Percentiles rank a stretch among this genome's conserved stretches.
Conservation (phyloP, 2,797 vertebrate genomes). For the Miichthys miiuy region DNA sequence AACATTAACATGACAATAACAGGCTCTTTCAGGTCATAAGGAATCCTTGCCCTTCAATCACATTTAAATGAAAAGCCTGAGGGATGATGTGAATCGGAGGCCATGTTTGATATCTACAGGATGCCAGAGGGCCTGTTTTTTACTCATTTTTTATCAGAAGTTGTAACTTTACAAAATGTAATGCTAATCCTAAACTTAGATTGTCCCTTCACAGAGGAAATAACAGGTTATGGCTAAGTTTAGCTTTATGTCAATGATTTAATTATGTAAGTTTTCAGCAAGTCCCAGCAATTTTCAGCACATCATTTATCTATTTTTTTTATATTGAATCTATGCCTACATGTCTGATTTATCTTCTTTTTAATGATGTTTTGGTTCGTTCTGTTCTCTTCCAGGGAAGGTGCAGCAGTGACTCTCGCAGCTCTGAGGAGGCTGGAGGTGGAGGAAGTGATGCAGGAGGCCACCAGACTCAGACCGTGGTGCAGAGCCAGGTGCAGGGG, state of each 20-base stretch:
- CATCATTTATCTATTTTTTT: neutral
- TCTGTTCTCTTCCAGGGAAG: constrained; percentile 64
- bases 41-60: constrained; percentile 20
- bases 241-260: constrained; percentile 4
- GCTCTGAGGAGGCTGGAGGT: constrained; percentile 76
- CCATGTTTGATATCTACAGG: constrained; percentile 47
- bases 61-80: constrained; percentile 35
- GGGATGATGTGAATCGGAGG: constrained; percentile 43
- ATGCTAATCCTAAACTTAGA: constrained; percentile 29
- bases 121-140: constrained; percentile 23
- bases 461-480: constrained; percentile 62
- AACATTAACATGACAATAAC: constrained; percentile 53
- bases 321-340: neutral
- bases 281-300: neutral
- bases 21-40: constrained; percentile 22
- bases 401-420: constrained; percentile 76
- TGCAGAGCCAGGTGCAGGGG: constrained; percentile 71
- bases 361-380: neutral
- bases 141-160: constrained; percentile 22
- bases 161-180: constrained; percentile 18
- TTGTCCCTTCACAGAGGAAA: constrained; percentile 20
- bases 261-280: no score
- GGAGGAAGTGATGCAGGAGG: constrained; percentile 53
- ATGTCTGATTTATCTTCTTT: neutral
- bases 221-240: constrained; percentile 10